Percentiles rank a stretch among this genome's conserved stretches.
phyloP scores from a whole-genome alignment of 2,113 vertebrate genomes.

The Raja brachyura region DNA sequence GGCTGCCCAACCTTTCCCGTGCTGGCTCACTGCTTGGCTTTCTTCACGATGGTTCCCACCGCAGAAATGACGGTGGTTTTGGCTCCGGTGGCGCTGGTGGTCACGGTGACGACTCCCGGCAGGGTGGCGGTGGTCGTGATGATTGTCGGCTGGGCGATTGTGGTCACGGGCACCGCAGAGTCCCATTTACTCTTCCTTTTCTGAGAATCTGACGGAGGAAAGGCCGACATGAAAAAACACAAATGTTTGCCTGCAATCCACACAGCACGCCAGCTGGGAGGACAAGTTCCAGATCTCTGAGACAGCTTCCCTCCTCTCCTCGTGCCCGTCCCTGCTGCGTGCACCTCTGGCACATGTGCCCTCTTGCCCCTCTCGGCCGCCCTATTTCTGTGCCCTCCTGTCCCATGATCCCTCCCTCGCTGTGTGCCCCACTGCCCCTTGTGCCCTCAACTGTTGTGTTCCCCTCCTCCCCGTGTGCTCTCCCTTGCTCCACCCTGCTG shows the following conservation, averaged over 20 bases:
- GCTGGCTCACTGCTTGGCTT: slow-evolving; percentile 93
- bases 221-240: not conserved
- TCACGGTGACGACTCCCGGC: slow-evolving; percentile 87
- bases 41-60: slow-evolving; percentile 93
- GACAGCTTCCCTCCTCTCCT: not conserved
- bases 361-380: too few relatives aligned
- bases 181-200: slow-evolving; percentile 99
- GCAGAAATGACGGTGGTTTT: slow-evolving; percentile 97
- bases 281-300: not conserved
- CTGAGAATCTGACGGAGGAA: slow-evolving; percentile 70
- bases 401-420: too few relatives aligned
- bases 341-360: too few relatives aligned
- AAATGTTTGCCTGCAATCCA: not conserved
- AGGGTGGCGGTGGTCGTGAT: slow-evolving; percentile 86
- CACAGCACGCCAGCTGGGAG: not conserved
- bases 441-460: too few relatives aligned
- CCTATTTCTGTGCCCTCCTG: not conserved
- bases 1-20: not conserved
- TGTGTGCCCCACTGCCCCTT: too few relatives aligned
- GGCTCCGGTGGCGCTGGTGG: slow-evolving; percentile 91
- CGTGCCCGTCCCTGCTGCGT: too few relatives aligned
- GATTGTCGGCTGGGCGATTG: slow-evolving; percentile 83
- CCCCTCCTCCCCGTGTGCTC: too few relatives aligned
- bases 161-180: slow-evolving; percentile 84
- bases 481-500: not conserved